Conservation (phyloP, 1,140 invertebrate genomes). For the Marisa cornuarietis region DNA sequence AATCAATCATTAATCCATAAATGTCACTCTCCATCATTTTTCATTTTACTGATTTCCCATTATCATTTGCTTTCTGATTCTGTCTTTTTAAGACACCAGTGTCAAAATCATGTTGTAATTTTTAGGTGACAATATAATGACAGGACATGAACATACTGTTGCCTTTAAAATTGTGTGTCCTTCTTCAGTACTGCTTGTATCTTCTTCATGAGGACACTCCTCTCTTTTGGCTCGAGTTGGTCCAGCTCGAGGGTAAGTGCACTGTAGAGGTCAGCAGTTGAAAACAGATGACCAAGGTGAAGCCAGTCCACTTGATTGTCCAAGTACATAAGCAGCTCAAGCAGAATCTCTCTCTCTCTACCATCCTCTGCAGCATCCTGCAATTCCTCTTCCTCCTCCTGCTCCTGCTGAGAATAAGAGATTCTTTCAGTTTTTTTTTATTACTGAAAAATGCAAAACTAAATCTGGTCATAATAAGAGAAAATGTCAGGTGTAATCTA, state of each 20-base stretch:
- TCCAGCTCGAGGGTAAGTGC: slow-evolving; percentile 13
- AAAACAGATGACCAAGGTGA: background rate
- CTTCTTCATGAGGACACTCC: slow-evolving; percentile 8
- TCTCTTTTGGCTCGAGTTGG: slow-evolving; percentile 5
- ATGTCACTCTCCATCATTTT: background rate
- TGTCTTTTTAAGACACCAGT: background rate
- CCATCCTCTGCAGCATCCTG: slow-evolving; percentile 11
- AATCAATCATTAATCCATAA: background rate
- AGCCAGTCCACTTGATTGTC: slow-evolving; percentile 22
- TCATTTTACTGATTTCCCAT: no score
- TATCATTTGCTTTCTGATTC: background rate
- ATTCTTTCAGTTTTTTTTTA: background rate
- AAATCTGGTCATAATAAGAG: background rate
- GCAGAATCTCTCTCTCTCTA: slow-evolving; percentile 23
- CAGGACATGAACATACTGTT: no score
- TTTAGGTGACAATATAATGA: background rate
- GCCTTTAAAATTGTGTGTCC: slow-evolving; percentile 4
- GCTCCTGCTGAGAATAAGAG: background rate
- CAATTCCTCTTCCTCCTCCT: background rate
- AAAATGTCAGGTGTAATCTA: background rate
- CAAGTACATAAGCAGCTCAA: slow-evolving; percentile 23
- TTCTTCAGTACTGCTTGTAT: slow-evolving; percentile 20
- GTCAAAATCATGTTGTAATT: background rate
- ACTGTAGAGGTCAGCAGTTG: slow-evolving; percentile 20
- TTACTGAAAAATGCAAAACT: background rate